Percentiles rank a stretch among this genome's conserved stretches.
These are phyloP conservation scores for Melieria omissa DNA, from an alignment of 2,888 invertebrate species.

Conservation along the genomic window DNA sequence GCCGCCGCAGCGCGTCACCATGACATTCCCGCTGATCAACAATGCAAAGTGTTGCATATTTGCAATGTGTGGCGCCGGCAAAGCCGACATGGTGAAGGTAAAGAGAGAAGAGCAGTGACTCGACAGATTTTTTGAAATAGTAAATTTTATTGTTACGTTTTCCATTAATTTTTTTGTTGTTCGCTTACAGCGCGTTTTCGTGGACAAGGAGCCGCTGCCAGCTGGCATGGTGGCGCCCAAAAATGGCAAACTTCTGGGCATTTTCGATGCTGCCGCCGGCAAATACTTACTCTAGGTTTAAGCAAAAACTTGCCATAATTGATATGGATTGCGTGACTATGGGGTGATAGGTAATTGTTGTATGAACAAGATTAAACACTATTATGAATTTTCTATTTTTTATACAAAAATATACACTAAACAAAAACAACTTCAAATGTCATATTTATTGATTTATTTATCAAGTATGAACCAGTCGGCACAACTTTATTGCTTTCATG, in stretches of 20 bases:
- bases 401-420: background rate
- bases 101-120: constrained; percentile 35
- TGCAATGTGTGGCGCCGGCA: constrained; percentile 84
- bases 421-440: too few species aligned
- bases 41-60: constrained; percentile 86
- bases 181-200: constrained; percentile 78
- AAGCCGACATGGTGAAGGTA: constrained; percentile 91
- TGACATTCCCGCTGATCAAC: constrained; percentile 92
- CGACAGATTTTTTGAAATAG: background rate
- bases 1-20: constrained; percentile 88
- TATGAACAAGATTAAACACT: too few species aligned
- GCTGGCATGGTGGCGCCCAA: constrained; percentile 79
- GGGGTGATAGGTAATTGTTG: too few species aligned
- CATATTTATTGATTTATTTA: too few species aligned
- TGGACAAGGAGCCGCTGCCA: constrained; percentile 81
- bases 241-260: constrained; percentile 75
- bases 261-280: constrained; percentile 71
- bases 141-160: background rate
- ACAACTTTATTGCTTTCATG: too few species aligned
- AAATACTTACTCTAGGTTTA: constrained; percentile 32
- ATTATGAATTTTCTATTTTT: too few species aligned
- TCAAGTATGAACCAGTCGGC: too few species aligned
- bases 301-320: background rate
- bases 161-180: constrained; percentile 25
- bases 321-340: background rate